Conservation (phyloP, 1,140 invertebrate species). For the Camponotus pennsylvanicus region DNA sequence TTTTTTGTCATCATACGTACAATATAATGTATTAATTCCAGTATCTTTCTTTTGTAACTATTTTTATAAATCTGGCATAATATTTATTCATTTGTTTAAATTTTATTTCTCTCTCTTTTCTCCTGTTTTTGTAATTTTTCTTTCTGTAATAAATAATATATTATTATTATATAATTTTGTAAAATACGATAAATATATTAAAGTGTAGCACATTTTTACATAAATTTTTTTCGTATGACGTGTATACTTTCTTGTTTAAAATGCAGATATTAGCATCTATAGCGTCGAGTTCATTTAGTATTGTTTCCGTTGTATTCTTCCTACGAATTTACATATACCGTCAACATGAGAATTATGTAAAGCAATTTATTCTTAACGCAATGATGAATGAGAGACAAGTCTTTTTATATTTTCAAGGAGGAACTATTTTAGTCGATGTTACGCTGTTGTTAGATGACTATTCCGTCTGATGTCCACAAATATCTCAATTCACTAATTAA, state of each 20-base stretch:
- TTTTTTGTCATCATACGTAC: background rate
- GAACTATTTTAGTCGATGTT: background rate
- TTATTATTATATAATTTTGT: slow-evolving; percentile 15
- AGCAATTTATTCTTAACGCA: slow-evolving; percentile 20
- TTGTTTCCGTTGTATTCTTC: background rate
- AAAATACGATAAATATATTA: background rate
- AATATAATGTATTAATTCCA: background rate
- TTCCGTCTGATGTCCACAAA: background rate
- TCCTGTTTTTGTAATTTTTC: background rate
- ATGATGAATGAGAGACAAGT: background rate
- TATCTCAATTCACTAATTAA: background rate
- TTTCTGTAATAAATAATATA: background rate
- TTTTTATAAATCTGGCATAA: background rate
- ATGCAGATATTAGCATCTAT: background rate
- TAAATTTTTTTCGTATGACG: background rate
- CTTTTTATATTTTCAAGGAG: background rate
- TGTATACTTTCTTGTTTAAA: background rate
- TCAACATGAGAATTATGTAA: slow-evolving; percentile 6
- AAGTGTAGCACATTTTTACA: background rate
- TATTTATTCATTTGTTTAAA: background rate
- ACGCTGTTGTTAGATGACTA: background rate
- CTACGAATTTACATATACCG: background rate
- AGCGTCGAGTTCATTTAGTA: background rate
- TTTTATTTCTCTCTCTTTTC: too few species aligned
- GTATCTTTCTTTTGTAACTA: background rate